Evolutionary conservation across 2,113 vertebrate species (phyloP).

Genomic region (Thunnus thynnus): DNA sequence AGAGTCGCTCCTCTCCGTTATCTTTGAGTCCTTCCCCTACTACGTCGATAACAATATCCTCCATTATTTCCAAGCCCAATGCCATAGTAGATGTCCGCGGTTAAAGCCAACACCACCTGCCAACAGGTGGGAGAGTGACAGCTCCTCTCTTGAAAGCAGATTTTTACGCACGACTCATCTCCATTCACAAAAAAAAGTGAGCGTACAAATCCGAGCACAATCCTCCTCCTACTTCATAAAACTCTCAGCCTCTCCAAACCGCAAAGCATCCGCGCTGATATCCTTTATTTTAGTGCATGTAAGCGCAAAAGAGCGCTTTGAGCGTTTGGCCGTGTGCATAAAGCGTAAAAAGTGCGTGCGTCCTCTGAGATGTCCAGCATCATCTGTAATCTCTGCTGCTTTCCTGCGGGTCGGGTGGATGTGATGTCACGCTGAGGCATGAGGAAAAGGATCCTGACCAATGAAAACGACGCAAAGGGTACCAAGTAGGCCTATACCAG

Average conservation of each 20-base stretch:
- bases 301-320: conserved; percentile 18
- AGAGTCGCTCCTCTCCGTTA: conserved; percentile 73
- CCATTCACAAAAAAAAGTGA: conserved; percentile 54
- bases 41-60: conserved; percentile 86
- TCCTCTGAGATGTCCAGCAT: conserved; percentile 79
- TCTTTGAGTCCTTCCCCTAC: conserved; percentile 84
- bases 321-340: conserved; percentile 39
- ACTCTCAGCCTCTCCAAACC: conserved; percentile 14
- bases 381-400: conserved; percentile 74
- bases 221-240: conserved; percentile 27
- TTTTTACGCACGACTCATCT: conserved; percentile 64
- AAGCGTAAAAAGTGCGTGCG: conserved; percentile 56
- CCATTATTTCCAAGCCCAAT: conserved; percentile 85
- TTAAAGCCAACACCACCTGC: conserved; percentile 73
- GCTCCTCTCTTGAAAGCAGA: conserved; percentile 38
- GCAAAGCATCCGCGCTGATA: conserved; percentile 17
- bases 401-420: conserved; percentile 76
- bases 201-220: conserved; percentile 5
- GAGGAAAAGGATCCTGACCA: conserved; percentile 75
- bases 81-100: conserved; percentile 82
- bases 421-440: conserved; percentile 83
- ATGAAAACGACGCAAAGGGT: conserved; percentile 67
- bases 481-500: conserved; percentile 59
- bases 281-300: conserved; percentile 27
- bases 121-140: conserved; percentile 74